Percentiles rank a stretch among this genome's conserved stretches.
These are phyloP conservation scores for Siniperca scherzeri DNA, from an alignment of 2,797 vertebrate species.

Conservation along the genomic window DNA sequence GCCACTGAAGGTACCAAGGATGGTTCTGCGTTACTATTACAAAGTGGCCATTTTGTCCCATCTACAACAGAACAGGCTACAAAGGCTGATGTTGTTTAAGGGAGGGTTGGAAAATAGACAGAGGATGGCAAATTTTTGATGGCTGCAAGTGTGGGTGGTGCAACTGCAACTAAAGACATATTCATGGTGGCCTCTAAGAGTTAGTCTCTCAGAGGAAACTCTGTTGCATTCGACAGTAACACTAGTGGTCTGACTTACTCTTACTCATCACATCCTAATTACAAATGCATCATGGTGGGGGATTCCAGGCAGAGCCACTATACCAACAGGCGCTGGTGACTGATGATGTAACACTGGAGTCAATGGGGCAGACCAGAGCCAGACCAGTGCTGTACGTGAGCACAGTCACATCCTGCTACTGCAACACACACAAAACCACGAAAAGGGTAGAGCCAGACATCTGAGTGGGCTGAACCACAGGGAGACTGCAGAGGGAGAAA, in stretches of 20 bases:
- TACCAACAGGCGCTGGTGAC: slow-evolving; percentile 26
- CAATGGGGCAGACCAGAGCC: slow-evolving; percentile 44
- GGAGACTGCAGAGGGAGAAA: slow-evolving; percentile 31
- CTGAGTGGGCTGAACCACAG: slow-evolving; percentile 41
- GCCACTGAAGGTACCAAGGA: background rate
- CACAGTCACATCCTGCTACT: slow-evolving; percentile 72
- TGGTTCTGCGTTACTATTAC: background rate
- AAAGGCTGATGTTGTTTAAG: background rate
- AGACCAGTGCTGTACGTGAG: slow-evolving; percentile 75
- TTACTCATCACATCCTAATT: slow-evolving; percentile 47
- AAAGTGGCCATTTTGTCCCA: background rate
- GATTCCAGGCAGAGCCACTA: slow-evolving; percentile 43
- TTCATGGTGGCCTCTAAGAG: background rate
- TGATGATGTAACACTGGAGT: slow-evolving; percentile 70
- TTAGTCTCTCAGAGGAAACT: slow-evolving; percentile 1
- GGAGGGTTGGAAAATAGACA: background rate
- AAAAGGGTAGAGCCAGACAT: slow-evolving; percentile 1
- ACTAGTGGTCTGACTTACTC: background rate
- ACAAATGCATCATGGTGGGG: slow-evolving; percentile 37
- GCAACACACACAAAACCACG: slow-evolving; percentile 33
- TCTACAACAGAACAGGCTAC: background rate
- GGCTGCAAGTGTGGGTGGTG: background rate
- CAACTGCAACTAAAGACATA: background rate
- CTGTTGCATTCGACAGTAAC: background rate
- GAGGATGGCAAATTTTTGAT: background rate